Evolutionary conservation across 2,113 vertebrate species (phyloP), one percentile per base, ranked within the genome.

Genomic region (Phrynocephalus versicolor): DNA sequence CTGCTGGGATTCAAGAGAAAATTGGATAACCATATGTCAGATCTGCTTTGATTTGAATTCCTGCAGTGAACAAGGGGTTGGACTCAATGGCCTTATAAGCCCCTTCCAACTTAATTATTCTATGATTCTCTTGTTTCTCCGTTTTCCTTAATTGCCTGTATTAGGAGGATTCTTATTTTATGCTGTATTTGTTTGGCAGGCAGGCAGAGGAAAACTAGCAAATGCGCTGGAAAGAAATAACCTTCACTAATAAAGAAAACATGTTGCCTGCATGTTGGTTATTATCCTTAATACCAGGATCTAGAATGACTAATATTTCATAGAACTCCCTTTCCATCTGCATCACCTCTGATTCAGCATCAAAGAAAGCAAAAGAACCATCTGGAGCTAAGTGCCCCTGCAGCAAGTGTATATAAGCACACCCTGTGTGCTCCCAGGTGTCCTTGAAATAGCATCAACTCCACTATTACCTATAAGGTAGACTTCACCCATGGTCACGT

Each of bases 341-440:
- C 30, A 57, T 80, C 39, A 79, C 58, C n/a, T 90, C 76, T 86
- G 81, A 89, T 77, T 92, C 87, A 85, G 64, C 13, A 73, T 14
- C 41, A 90, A 84, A 79, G 12, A 35, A 90, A 86, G 79, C 25
- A 57, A 87, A 79, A 73, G 67, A 41, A 79, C 23, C 0, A 67
- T 6, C 67, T 82, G 23, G 57, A 84, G 0, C 1, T 4, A 58
- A 9, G 25, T 30, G 37, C 74, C 76, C 74, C 76, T 67, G 60
- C 27, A 88, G 58, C 45, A 55, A 81, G 27, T 37, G 30, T 57
- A 39, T n/a, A 60, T 51, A 65, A 0, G 60, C 30, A 2, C 27
- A 16, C 33, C 30, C 58, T 30, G 45, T 55, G 2, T 57, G 41
- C 62, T 23, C 27, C 58, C 7, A 1, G 0, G 1, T 25, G 19